Evolutionary conservation across 2,797 vertebrate species (phyloP).

Genomic region (Sebastes iracundus): DNA sequence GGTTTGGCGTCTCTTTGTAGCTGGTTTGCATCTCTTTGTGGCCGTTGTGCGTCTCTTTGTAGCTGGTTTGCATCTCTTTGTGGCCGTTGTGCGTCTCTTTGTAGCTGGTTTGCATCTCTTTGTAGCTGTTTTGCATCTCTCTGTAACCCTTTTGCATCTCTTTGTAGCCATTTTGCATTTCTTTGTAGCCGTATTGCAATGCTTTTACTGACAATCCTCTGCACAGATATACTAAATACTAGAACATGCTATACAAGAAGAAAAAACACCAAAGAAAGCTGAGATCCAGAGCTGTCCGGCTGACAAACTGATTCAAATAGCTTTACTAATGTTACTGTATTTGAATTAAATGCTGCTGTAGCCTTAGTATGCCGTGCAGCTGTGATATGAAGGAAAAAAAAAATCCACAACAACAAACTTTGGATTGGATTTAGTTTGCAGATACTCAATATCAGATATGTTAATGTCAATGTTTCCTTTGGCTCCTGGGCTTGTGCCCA

Average conservation of each 20-base stretch:
- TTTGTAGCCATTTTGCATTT: background rate
- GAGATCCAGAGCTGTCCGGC: background rate
- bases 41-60: too few relatives aligned
- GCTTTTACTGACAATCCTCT: background rate
- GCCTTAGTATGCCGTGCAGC: background rate
- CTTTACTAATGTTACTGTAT: background rate
- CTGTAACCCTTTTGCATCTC: background rate
- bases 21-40: background rate
- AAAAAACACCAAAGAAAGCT: background rate
- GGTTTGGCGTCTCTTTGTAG: background rate
- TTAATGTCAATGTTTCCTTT: background rate
- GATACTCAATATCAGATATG: background rate
- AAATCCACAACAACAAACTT: background rate
- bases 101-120: background rate
- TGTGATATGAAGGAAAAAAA: background rate
- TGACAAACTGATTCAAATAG: background rate
- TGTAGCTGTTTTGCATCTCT: background rate
- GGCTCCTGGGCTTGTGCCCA: too few relatives aligned
- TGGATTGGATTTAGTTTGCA: background rate
- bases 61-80: background rate
- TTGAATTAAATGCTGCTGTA: background rate
- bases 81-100: too few relatives aligned
- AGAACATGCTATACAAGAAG: background rate
- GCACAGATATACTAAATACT: background rate
- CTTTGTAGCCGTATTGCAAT: background rate